These are phyloP conservation scores for Gymnoscopelus braueri DNA, from an alignment of 2,797 vertebrate genomes.

Conservation along the genomic window DNA sequence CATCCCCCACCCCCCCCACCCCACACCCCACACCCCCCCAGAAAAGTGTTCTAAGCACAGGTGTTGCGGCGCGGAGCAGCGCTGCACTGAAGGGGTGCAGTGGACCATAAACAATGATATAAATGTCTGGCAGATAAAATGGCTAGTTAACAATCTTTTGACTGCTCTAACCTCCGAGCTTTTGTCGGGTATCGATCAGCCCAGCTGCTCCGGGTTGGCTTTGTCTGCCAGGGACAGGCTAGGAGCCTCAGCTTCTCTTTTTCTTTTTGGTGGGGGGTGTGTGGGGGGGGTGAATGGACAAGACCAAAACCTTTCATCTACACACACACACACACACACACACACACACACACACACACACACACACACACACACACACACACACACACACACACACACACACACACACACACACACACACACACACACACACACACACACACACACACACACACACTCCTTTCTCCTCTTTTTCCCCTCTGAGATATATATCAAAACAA, in stretches of 20 bases:
- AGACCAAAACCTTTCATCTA: too few species aligned
- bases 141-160: constrained; percentile 89
- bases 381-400: too few species aligned
- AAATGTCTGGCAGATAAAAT: constrained; percentile 88
- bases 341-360: too few species aligned
- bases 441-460: too few species aligned
- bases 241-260: constrained; percentile 64
- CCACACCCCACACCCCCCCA: too few species aligned
- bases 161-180: constrained; percentile 84
- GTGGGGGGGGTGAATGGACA: too few species aligned
- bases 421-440: too few species aligned
- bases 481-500: too few species aligned
- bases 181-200: constrained; percentile 86
- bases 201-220: constrained; percentile 78
- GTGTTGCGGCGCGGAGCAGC: constrained; percentile 73
- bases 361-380: too few species aligned
- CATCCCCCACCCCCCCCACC: constrained; percentile 34
- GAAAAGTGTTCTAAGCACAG: constrained; percentile 77
- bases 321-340: too few species aligned
- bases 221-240: constrained; percentile 71
- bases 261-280: neutral
- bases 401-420: too few species aligned
- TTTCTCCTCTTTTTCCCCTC: too few species aligned
- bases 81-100: constrained; percentile 71
- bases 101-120: constrained; percentile 86